Conservation (phyloP, 2,113 vertebrate species). For the Ctenomys sociabilis region DNA sequence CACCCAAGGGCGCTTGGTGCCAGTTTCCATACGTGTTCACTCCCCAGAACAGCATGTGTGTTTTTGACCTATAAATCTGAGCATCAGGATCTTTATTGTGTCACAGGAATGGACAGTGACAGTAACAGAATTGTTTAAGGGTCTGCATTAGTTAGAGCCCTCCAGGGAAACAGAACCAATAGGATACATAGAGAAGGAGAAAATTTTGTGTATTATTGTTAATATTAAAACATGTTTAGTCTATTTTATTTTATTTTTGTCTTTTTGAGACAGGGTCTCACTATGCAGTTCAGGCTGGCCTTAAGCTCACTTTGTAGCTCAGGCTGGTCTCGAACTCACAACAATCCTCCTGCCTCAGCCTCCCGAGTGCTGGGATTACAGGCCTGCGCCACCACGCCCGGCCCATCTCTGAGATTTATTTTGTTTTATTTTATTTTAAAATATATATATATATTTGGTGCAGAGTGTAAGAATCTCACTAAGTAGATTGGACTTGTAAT, state of each 20-base stretch:
- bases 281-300: background rate
- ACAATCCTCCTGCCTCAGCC: background rate
- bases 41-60: background rate
- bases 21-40: background rate
- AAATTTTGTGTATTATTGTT: background rate
- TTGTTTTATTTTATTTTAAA: too few species aligned
- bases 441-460: too few species aligned
- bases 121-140: background rate
- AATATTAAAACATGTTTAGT: background rate
- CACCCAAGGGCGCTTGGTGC: background rate
- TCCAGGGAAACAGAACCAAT: background rate
- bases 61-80: background rate
- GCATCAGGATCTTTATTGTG: background rate
- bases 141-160: background rate
- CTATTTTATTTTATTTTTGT: background rate
- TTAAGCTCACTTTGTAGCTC: background rate
- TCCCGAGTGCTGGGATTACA: background rate
- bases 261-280: background rate
- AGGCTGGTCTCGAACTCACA: background rate
- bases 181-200: background rate
- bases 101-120: background rate
- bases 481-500: too few species aligned
- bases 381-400: background rate
- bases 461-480: too few species aligned
- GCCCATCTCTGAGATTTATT: background rate